phyloP scores from a whole-genome alignment of 2,797 vertebrate species.

The Enteromius thamalakanensis region DNA sequence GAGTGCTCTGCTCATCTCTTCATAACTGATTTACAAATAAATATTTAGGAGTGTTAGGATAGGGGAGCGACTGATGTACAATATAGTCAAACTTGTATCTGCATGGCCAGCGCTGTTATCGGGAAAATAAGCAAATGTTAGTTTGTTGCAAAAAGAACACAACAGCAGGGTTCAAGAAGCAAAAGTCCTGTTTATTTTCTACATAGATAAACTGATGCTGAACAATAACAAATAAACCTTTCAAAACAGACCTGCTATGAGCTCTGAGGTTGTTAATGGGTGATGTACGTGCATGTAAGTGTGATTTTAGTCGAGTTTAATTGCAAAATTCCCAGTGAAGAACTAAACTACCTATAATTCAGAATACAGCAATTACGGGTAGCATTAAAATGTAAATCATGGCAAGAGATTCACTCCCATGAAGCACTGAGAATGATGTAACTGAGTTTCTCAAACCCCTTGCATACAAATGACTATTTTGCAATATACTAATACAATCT shows the following conservation, averaged over 20 bases:
- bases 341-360: conserved; percentile 11
- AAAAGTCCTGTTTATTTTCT: not conserved
- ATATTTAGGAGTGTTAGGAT: not conserved
- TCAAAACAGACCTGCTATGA: conserved; percentile 2
- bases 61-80: not conserved
- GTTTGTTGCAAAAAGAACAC: not conserved
- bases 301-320: conserved; percentile 14
- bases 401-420: not conserved
- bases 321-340: conserved; percentile 19
- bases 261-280: conserved; percentile 14
- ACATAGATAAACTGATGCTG: not conserved
- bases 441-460: not conserved
- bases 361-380: not conserved
- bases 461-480: not conserved
- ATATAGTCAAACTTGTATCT: conserved; percentile 5
- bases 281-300: not conserved
- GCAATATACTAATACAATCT: not conserved
- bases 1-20: not conserved
- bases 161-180: not conserved
- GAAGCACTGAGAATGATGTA: not conserved
- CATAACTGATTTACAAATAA: conserved; percentile 15
- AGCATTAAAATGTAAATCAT: not conserved
- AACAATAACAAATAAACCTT: conserved; percentile 8
- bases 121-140: conserved; percentile 11
- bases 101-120: not conserved